phyloP scores from a whole-genome alignment of 2,888 invertebrate species.

The Watsonalla binaria region DNA sequence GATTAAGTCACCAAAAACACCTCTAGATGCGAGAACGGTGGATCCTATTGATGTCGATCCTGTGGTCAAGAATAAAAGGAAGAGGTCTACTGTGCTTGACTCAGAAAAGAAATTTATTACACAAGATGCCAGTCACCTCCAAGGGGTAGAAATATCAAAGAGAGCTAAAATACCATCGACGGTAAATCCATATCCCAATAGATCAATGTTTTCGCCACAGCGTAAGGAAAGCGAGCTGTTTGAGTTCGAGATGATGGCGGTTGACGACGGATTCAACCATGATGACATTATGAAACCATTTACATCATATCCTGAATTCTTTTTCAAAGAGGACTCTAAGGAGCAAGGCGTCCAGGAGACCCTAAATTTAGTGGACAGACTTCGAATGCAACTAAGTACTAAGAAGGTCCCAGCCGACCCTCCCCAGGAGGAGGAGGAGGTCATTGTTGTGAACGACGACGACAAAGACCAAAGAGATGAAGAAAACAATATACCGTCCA shows the following conservation, averaged over 20 bases:
- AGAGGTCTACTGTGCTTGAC: conserved; percentile 48
- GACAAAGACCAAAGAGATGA: conserved; percentile 40
- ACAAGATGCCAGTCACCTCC: conserved; percentile 65
- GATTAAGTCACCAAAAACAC: conserved; percentile 74
- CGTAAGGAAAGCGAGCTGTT: conserved; percentile 81
- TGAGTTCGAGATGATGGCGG: conserved; percentile 81
- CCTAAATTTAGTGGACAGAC: conserved; percentile 89
- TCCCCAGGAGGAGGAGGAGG: conserved; percentile 51
- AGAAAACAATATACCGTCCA: conserved; percentile 25
- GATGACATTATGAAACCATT: conserved; percentile 83
- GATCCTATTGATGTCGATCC: conserved; percentile 58
- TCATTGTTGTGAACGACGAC: conserved; percentile 33
- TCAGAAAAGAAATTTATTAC: conserved; percentile 61
- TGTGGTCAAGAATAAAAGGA: conserved; percentile 42
- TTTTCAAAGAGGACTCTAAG: conserved; percentile 87
- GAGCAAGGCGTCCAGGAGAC: conserved; percentile 90
- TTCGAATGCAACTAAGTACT: conserved; percentile 84
- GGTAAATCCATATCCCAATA: conserved; percentile 66
- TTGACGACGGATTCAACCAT: conserved; percentile 82
- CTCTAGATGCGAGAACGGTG: conserved; percentile 67
- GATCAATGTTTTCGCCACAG: conserved; percentile 86
- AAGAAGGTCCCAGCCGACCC: conserved; percentile 80
- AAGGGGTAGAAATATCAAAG: conserved; percentile 68
- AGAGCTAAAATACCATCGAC: conserved; percentile 71
- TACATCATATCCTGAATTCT: conserved; percentile 81